These are phyloP conservation scores for Nomada fucata DNA, from an alignment of 2,888 invertebrate species.

Conservation along the genomic window DNA sequence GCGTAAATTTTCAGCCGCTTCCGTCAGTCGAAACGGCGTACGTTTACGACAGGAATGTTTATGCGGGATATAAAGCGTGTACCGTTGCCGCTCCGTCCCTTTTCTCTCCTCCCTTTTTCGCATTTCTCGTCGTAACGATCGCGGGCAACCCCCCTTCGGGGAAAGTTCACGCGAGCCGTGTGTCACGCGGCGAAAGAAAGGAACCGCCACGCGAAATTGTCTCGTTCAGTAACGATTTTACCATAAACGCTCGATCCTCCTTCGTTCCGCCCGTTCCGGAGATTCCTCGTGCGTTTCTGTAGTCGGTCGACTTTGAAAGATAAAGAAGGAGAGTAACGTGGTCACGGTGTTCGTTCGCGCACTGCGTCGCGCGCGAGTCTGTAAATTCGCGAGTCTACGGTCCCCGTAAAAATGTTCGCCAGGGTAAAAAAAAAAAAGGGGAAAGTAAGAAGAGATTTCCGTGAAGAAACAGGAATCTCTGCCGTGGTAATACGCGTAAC, in stretches of 20 bases:
- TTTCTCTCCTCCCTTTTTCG: neutral
- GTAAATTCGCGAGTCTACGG: neutral
- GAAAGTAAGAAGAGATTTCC: neutral
- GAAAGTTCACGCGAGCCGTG: conserved; percentile 25
- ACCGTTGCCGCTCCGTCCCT: conserved; percentile 47
- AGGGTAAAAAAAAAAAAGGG: no score
- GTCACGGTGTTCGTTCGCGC: neutral
- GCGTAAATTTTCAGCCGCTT: conserved; percentile 52
- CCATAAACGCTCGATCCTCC: conserved; percentile 29
- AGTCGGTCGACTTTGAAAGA: neutral
- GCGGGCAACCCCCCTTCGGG: conserved; percentile 1
- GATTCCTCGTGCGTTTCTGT: neutral
- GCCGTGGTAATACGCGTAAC: conserved; percentile 7
- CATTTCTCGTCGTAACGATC: neutral
- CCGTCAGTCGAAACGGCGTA: conserved; percentile 55
- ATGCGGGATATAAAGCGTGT: conserved; percentile 59
- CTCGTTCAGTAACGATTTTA: conserved; percentile 45
- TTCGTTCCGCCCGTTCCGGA: neutral
- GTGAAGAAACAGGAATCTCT: neutral
- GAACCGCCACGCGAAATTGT: conserved; percentile 2
- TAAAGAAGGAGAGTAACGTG: neutral
- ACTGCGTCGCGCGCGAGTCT: neutral
- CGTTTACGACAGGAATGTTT: conserved; percentile 62
- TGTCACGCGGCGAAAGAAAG: neutral
- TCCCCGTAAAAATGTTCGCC: neutral